These are phyloP conservation scores for Prunella strophiata DNA, from an alignment of 2,797 vertebrate species.

Conservation along the genomic window DNA sequence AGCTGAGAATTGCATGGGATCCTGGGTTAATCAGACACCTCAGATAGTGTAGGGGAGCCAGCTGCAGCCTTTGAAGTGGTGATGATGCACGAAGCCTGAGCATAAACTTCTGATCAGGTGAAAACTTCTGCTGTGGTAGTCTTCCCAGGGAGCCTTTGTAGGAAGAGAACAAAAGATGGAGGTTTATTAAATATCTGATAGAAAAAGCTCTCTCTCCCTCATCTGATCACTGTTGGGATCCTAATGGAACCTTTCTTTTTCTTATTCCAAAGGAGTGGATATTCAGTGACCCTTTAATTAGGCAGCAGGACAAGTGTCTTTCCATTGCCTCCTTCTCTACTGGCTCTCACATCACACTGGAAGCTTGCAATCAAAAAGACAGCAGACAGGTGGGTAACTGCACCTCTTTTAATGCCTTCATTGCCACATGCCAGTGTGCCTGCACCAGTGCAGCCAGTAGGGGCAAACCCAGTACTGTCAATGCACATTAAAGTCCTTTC, in stretches of 20 bases:
- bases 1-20: neutral
- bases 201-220: neutral
- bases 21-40: neutral
- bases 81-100: neutral
- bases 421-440: neutral
- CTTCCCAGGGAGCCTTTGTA: neutral
- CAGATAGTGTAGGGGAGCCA: neutral
- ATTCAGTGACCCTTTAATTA: constrained; percentile 90
- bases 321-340: constrained; percentile 87
- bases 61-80: neutral
- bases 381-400: constrained; percentile 90
- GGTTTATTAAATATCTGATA: neutral
- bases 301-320: constrained; percentile 93
- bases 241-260: constrained; percentile 19
- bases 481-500: neutral
- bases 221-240: neutral
- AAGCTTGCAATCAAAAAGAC: constrained; percentile 91
- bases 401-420: neutral
- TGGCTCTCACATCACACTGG: constrained; percentile 89
- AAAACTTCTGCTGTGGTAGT: neutral
- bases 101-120: neutral
- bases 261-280: constrained; percentile 87
- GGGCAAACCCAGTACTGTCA: neutral
- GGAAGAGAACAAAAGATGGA: neutral
- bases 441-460: neutral